Percentiles rank a stretch among this genome's conserved stretches.
Evolutionary conservation across 2,888 invertebrate genomes (phyloP).

Genomic region (Aporophyla nigra): DNA sequence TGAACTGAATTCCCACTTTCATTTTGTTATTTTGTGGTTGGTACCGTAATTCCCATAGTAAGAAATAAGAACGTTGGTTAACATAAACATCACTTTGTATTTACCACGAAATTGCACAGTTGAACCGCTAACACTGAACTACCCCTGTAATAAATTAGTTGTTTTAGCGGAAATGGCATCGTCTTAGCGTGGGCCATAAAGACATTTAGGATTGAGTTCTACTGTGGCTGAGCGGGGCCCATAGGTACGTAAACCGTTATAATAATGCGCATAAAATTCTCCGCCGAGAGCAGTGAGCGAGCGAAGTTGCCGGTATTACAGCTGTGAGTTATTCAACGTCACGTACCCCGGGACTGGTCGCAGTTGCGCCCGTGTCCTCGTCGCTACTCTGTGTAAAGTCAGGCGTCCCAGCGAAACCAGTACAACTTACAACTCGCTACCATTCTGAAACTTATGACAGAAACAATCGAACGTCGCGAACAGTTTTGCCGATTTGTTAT

Average conservation of each 20-base stretch:
- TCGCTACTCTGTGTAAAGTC: constrained; percentile 61
- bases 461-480: constrained; percentile 63
- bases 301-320: constrained; percentile 81
- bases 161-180: constrained; percentile 79
- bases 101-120: constrained; percentile 70
- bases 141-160: constrained; percentile 80
- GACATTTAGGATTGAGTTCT: constrained; percentile 81
- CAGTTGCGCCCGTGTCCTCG: constrained; percentile 66
- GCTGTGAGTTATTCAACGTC: constrained; percentile 84
- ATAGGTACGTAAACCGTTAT: constrained; percentile 78
- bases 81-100: constrained; percentile 69
- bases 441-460: constrained; percentile 62
- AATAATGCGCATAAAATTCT: constrained; percentile 86
- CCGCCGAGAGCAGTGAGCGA: constrained; percentile 78
- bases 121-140: constrained; percentile 71
- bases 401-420: constrained; percentile 55
- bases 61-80: constrained; percentile 37
- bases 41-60: constrained; percentile 25
- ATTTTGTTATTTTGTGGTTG: constrained; percentile 26
- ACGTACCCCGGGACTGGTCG: constrained; percentile 77
- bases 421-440: constrained; percentile 57
- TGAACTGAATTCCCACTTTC: constrained; percentile 16
- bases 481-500: constrained; percentile 58
- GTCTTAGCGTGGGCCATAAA: constrained; percentile 79
- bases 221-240: constrained; percentile 69